These are phyloP conservation scores for Augochlora pura DNA, from an alignment of 1,140 invertebrate species.

Conservation along the genomic window DNA sequence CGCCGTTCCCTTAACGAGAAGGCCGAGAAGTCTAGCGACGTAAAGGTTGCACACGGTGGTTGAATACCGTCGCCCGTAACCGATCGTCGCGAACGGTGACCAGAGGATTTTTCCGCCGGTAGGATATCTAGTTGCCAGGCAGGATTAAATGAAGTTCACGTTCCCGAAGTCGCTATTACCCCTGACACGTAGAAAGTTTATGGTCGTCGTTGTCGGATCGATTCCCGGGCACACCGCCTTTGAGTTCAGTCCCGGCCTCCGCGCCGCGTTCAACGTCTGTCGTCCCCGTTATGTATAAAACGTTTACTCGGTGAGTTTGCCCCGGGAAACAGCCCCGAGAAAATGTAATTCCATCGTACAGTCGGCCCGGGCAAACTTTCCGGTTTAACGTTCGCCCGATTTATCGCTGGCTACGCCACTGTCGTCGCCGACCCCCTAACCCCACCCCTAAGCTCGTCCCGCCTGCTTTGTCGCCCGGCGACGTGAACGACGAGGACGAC, in stretches of 20 bases:
- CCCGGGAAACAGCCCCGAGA: conserved; percentile 30
- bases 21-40: no score
- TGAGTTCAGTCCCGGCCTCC: background rate
- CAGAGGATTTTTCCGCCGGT: conserved; percentile 21
- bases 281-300: conserved; percentile 36
- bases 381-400: conserved; percentile 33
- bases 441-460: background rate
- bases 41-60: no score
- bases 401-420: conserved; percentile 25
- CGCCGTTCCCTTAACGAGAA: no score
- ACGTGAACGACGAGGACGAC: background rate
- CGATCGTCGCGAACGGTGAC: background rate
- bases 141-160: conserved; percentile 41
- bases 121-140: conserved; percentile 13
- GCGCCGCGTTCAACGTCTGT: conserved; percentile 31
- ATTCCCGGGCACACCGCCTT: conserved; percentile 16
- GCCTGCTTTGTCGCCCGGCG: background rate
- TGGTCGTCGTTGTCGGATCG: conserved; percentile 14
- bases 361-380: conserved; percentile 24
- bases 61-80: no score
- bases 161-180: conserved; percentile 31
- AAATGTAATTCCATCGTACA: conserved; percentile 45
- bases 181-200: conserved; percentile 45
- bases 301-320: conserved; percentile 29
- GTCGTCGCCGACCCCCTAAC: background rate